phyloP scores from a whole-genome alignment of 2,888 invertebrate genomes.

The Cataglyphis rosenhaueri region DNA sequence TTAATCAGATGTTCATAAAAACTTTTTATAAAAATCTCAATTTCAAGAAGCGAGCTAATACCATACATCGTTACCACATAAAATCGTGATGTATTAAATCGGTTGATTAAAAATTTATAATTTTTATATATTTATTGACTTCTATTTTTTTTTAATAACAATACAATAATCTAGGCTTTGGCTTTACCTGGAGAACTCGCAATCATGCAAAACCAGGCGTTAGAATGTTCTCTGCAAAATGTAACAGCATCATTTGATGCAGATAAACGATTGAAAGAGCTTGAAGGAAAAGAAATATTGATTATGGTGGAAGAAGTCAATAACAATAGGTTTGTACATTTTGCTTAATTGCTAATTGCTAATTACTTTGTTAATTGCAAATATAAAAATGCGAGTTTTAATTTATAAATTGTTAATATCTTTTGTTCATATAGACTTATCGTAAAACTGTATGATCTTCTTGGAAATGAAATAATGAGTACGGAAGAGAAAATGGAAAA shows the following conservation, averaged over 20 bases:
- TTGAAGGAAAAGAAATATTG: constrained; percentile 82
- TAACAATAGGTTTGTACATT: constrained; percentile 81
- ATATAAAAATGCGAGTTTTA: constrained; percentile 22
- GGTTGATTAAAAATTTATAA: neutral
- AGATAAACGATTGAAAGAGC: constrained; percentile 73
- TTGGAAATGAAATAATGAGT: constrained; percentile 74
- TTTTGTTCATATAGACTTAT: constrained; percentile 87
- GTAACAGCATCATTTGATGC: constrained; percentile 60
- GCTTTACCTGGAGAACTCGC: constrained; percentile 87
- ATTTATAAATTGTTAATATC: constrained; percentile 41
- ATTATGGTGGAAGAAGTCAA: constrained; percentile 86
- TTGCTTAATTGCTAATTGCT: constrained; percentile 15
- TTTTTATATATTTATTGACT: constrained; percentile 18
- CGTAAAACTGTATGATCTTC: constrained; percentile 88
- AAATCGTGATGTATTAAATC: neutral
- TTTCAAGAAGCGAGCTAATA: constrained; percentile 65
- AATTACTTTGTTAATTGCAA: neutral
- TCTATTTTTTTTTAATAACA: constrained; percentile 11
- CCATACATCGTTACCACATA: constrained; percentile 70
- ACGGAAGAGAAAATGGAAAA: constrained; percentile 68
- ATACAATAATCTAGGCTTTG: constrained; percentile 85
- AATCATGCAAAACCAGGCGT: constrained; percentile 83
- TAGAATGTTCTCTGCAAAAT: constrained; percentile 79
- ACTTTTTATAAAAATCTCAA: neutral
- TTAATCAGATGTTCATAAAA: constrained; percentile 31